Evolutionary conservation across 2,113 vertebrate genomes (phyloP), one percentile per base, ranked within the genome.

Genomic region (Anser cygnoides): DNA sequence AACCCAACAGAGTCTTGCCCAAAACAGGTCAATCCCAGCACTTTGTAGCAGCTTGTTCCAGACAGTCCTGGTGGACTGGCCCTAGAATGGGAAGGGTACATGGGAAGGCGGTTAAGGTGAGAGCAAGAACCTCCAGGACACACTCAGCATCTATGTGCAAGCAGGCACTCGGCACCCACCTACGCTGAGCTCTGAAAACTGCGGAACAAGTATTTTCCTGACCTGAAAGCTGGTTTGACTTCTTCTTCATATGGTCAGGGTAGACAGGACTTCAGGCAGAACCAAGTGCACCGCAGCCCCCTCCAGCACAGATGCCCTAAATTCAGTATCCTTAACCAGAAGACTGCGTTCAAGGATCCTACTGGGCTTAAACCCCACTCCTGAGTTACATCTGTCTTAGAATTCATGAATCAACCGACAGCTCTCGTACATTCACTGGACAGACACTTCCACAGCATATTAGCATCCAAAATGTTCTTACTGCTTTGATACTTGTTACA

Each of bases 401-500:
- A 58, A 43, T 37, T 25, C 78, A 84, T 25, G 87, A 84, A 73
- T 62, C 87, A 66, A 49, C 54, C 13, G 39, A 2, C 2, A 6
- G 54, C 66, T 62, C 81, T 33, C 31, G 2, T 23, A 39, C 71
- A 3, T 8, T 55, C 92, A 17, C 81, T 8, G 49, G 94, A 62
- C 77, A 88, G 82, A 78, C 75, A 31, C 84, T 95, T 80, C 49
- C 91, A 77, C 87, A 55, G 71, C 80, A 29, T 80, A n/a, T 79
- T 43, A 72, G 55, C 91, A 94, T 50, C 87, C 84, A 33, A 75
- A 92, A 74, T 4, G 3, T 17, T 57, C 62, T 29, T 58, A 58
- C 91, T 85, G 75, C 92, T 90, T 91, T 90, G 96, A 80, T 93
- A 61, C 75, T 44, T 52, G 61, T 61, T 31, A 86, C 89, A 87